Conservation (phyloP, 2,888 invertebrate species). For the Xanthorhoe spadicearia region DNA sequence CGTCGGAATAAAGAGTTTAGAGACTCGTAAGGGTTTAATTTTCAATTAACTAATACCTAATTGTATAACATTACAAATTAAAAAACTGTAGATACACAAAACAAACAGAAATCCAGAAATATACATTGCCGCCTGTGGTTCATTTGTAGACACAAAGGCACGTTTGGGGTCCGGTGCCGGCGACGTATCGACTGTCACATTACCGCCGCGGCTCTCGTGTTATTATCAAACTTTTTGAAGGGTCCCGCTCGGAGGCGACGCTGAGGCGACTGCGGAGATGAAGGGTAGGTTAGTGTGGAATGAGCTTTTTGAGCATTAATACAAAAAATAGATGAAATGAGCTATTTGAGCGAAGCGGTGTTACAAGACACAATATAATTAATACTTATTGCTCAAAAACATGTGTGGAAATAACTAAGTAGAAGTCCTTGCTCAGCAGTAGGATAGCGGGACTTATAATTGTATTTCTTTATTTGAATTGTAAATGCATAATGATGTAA, state of each 20-base stretch:
- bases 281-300: slow-evolving; percentile 53
- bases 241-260: slow-evolving; percentile 78
- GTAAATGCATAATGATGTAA: no score
- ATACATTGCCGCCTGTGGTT: not conserved
- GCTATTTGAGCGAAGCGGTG: not conserved
- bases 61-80: no score
- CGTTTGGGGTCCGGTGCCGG: slow-evolving; percentile 51
- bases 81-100: no score
- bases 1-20: no score
- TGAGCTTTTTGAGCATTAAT: slow-evolving; percentile 45
- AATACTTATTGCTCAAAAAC: no score
- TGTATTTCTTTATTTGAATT: no score
- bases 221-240: slow-evolving; percentile 85
- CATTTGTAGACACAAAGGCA: slow-evolving; percentile 11
- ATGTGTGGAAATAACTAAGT: no score
- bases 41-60: no score
- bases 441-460: no score
- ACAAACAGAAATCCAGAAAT: not conserved
- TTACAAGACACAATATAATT: not conserved
- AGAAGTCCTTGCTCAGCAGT: no score
- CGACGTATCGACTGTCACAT: slow-evolving; percentile 85
- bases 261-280: slow-evolving; percentile 60
- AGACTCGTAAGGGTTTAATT: no score
- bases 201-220: slow-evolving; percentile 69
- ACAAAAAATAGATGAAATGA: not conserved